Conservation (phyloP, 2,888 invertebrate genomes). For the Brachylomia viminalis region DNA sequence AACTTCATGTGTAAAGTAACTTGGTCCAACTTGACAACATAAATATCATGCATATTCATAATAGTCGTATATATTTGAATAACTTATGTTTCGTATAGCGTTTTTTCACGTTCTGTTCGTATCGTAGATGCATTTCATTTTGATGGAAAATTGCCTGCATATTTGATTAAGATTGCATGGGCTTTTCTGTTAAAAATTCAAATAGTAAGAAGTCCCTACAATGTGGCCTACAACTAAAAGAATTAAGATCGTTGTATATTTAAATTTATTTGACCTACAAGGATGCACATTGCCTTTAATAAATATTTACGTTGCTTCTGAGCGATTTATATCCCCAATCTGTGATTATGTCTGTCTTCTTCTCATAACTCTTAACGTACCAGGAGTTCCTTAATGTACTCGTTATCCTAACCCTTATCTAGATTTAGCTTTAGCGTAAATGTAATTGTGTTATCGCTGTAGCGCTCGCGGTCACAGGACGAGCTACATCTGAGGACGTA, state of each 20-base stretch:
- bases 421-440: not conserved
- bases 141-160: not conserved
- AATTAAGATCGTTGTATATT: not conserved
- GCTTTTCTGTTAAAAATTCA: not conserved
- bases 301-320: not conserved
- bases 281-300: not conserved
- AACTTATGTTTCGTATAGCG: not conserved
- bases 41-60: conserved; percentile 35
- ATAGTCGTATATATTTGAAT: conserved; percentile 15
- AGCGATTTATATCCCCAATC: not conserved
- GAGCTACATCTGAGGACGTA: not conserved
- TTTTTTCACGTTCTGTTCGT: conserved; percentile 6
- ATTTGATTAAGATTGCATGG: not conserved
- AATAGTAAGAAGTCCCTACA: not conserved
- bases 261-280: not conserved
- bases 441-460: not conserved
- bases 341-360: not conserved
- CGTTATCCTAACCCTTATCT: not conserved
- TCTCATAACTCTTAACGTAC: not conserved
- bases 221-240: not conserved
- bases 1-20: conserved; percentile 13
- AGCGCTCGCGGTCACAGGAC: not conserved
- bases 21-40: conserved; percentile 8
- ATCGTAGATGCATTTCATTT: conserved; percentile 11
- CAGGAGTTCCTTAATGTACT: not conserved